A percentile compares a stretch with the other conserved stretches of the same genome.
Evolutionary conservation across 2,888 invertebrate species (phyloP).

Genomic region (Ennomos erosarius): DNA sequence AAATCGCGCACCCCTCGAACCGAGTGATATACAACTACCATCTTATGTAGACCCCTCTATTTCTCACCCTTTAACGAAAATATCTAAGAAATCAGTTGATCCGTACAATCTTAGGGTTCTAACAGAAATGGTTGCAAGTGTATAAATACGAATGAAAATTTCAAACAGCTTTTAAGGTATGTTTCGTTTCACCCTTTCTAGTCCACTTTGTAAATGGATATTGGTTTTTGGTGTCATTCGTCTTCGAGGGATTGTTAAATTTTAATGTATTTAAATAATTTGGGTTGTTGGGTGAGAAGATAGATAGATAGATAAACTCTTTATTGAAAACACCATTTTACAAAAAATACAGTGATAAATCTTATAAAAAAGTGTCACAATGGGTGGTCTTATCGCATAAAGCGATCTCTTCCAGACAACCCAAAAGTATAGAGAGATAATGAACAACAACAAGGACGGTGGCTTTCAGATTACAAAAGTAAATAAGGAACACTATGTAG

Average conservation of each 20-base stretch:
- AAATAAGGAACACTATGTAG: too few species aligned
- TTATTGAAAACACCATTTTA: too few species aligned
- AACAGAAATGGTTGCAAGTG: conserved; percentile 50
- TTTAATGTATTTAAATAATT: conserved; percentile 51
- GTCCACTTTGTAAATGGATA: conserved; percentile 77
- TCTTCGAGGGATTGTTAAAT: conserved; percentile 57
- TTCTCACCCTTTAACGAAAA: conserved; percentile 7
- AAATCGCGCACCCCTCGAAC: conserved; percentile 74
- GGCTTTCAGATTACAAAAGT: too few species aligned
- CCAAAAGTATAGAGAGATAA: too few species aligned
- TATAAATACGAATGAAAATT: conserved; percentile 78
- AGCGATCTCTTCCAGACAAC: too few species aligned
- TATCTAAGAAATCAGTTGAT: conserved; percentile 19
- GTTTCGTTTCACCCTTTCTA: conserved; percentile 69
- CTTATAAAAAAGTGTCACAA: too few species aligned
- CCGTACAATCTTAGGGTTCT: conserved; percentile 47
- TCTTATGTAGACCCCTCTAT: conserved; percentile 46
- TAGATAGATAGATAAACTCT: too few species aligned
- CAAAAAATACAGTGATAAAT: too few species aligned
- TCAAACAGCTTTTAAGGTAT: conserved; percentile 69
- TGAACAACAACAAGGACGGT: too few species aligned
- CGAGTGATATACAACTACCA: conserved; percentile 67
- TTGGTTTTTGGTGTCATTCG: conserved; percentile 62
- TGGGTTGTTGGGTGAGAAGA: not conserved
- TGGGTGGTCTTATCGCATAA: too few species aligned